Percentiles rank a stretch among this genome's conserved stretches.
Evolutionary conservation across 1,140 invertebrate species (phyloP).

Genomic region (Zaprionus africanus): DNA sequence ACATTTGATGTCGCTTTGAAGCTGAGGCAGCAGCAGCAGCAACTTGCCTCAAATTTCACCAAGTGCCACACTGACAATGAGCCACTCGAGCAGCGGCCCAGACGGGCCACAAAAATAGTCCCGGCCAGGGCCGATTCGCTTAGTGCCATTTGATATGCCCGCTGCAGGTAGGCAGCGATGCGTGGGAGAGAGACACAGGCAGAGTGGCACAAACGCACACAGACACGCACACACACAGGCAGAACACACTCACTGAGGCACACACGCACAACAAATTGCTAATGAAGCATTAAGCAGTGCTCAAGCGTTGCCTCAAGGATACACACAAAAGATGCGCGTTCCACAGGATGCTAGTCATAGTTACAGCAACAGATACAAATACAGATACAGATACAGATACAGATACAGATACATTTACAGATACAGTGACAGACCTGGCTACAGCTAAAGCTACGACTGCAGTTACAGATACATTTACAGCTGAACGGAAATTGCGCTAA

Average conservation of each 20-base stretch:
- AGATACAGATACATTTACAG: slow-evolving; percentile 13
- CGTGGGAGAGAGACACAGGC: slow-evolving; percentile 10
- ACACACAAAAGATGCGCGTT: slow-evolving; percentile 30
- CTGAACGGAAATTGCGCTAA: slow-evolving; percentile 66
- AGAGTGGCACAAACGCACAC: background rate
- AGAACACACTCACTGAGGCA: background rate
- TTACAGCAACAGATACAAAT: background rate
- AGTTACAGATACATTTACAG: slow-evolving; percentile 23
- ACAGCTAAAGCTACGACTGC: background rate
- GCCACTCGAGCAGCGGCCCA: slow-evolving; percentile 39
- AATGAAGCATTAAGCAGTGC: slow-evolving; percentile 68
- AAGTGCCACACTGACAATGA: slow-evolving; percentile 55
- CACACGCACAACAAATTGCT: slow-evolving; percentile 41
- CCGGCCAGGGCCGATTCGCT: slow-evolving; percentile 25
- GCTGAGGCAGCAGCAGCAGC: slow-evolving; percentile 1
- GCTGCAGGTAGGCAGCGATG: slow-evolving; percentile 41
- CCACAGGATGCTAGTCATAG: background rate
- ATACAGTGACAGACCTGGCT: no score
- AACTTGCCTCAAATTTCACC: slow-evolving; percentile 67
- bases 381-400: background rate
- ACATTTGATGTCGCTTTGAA: slow-evolving; percentile 61
- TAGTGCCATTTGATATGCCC: slow-evolving; percentile 41
- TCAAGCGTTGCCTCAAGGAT: slow-evolving; percentile 42
- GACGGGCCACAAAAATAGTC: slow-evolving; percentile 14
- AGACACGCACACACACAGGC: background rate